Evolutionary conservation across 30 jellyfish, hydroid and myxozoan species (phyloP).

Genomic region (Phacellophora camtschatica): DNA sequence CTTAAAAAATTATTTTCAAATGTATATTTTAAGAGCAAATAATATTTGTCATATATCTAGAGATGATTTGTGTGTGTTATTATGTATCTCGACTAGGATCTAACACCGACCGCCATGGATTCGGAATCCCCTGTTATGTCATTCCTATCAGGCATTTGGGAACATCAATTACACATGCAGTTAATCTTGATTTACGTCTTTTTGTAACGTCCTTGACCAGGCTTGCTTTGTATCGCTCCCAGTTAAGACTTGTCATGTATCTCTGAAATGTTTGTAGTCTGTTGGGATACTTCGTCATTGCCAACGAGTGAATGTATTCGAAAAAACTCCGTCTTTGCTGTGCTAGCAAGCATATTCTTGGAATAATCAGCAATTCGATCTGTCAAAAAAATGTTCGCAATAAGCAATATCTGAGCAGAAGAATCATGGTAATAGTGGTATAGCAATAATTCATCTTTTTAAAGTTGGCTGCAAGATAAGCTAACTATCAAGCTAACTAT

Average conservation of each 20-base stretch:
- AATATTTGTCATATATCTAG: no score
- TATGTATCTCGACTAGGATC: no score
- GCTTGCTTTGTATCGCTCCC: constrained; percentile 64
- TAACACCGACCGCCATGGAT: no score
- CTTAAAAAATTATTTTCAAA: no score
- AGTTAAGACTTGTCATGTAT: constrained; percentile 33
- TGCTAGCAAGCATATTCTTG: constrained; percentile 12
- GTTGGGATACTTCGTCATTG: constrained; percentile 55
- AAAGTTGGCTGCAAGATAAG: no score
- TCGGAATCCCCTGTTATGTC: no score
- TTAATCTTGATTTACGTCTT: constrained; percentile 12
- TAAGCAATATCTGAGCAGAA: no score
- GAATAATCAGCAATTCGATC: constrained; percentile 43
- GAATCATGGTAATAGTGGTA: no score
- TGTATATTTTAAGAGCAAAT: no score
- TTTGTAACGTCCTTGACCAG: constrained; percentile 52
- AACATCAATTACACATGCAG: constrained; percentile 43
- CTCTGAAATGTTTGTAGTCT: constrained; percentile 49
- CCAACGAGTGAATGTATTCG: constrained; percentile 5
- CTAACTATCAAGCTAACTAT: no score
- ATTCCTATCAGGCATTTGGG: constrained; percentile 57
- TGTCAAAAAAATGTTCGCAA: neutral
- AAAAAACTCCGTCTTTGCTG: constrained; percentile 51
- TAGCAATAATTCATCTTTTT: no score
- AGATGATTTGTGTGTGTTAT: no score